phyloP scores from a whole-genome alignment of 2,888 invertebrate species.

The Alviniconcha strummeri region DNA sequence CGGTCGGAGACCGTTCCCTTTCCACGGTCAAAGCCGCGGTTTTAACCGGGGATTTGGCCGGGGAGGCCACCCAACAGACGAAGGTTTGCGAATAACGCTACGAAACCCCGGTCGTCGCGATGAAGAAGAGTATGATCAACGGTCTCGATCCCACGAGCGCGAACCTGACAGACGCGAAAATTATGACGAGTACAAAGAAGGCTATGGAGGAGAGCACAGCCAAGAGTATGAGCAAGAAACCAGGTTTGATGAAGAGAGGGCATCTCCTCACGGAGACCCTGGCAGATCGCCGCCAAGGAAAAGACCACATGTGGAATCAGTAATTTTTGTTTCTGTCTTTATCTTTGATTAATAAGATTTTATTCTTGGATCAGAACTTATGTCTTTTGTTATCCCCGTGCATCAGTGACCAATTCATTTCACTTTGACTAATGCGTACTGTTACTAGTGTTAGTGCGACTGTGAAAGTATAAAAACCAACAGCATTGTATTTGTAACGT shows the following conservation, averaged over 20 bases:
- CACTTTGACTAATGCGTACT: not conserved
- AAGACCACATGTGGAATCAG: slow-evolving; percentile 16
- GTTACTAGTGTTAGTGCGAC: not conserved
- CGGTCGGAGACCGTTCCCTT: slow-evolving; percentile 40
- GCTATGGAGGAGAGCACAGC: slow-evolving; percentile 34
- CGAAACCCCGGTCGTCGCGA: slow-evolving; percentile 28
- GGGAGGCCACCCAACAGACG: slow-evolving; percentile 32
- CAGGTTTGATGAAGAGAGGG: not conserved
- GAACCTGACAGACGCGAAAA: slow-evolving; percentile 30
- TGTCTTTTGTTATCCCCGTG: no score
- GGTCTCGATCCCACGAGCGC: slow-evolving; percentile 14
- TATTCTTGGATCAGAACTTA: no score
- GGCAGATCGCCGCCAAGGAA: slow-evolving; percentile 11
- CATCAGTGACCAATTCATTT: no score
- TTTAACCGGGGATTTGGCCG: slow-evolving; percentile 41
- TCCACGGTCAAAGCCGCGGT: slow-evolving; percentile 42
- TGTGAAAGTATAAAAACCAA: no score
- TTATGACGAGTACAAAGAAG: slow-evolving; percentile 24
- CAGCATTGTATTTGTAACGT: no score
- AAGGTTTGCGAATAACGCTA: slow-evolving; percentile 31
- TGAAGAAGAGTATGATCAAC: not conserved
- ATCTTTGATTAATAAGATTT: no score
- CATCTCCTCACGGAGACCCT: slow-evolving; percentile 20
- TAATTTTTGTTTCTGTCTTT: slow-evolving; percentile 2
- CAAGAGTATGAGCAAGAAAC: slow-evolving; percentile 6